Evolutionary conservation across 2,797 vertebrate species (phyloP), one percentile per base, ranked within the genome.

Genomic region (Sparus aurata): DNA sequence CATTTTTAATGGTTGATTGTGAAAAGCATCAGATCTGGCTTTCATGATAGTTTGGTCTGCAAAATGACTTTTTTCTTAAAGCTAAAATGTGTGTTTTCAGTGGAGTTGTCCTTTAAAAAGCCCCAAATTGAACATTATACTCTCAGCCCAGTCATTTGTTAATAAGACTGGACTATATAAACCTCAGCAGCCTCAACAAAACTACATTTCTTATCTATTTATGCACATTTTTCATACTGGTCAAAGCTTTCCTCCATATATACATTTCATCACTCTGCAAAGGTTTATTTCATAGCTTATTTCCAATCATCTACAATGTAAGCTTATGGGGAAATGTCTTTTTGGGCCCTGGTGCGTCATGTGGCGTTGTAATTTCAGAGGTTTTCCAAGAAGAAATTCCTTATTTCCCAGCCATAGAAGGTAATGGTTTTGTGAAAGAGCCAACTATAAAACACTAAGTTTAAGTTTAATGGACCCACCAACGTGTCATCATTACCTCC

Each of bases 401-500:
- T 25, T 5, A 12, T 69, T 67, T 72, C 45, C 27, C 22, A 63
- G 45, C 38, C n/a, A 5, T 30, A 45, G 18, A 73, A 20, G 12
- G 75, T 79, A 71, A 41, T 55, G 17, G 47, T 77, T 73, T 23
- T 79, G 59, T 76, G 66, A 84, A 66, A 52, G 20, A 45, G 70
- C 69, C 61, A 72, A 27, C 57, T 34, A 30, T n/a, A 12, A 58
- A 30, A 69, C 34, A 1, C 46, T 62, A 54, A 70, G 46, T 59
- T 9, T 38, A 38, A 8, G 45, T 57, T 58, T 66, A 25, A 67
- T 41, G 25, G 64, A 85, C 55, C 82, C 67, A 84, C 47, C 69
- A 74, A 74, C 75, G 58, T 61, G 77, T 72, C 63, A 66, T 77
- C 64, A 62, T 60, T 74, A 57, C 61, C 75, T 85, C 73, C 83